Evolutionary conservation across 2,888 invertebrate species (phyloP).

Genomic region (Microctonus brassicae): DNA sequence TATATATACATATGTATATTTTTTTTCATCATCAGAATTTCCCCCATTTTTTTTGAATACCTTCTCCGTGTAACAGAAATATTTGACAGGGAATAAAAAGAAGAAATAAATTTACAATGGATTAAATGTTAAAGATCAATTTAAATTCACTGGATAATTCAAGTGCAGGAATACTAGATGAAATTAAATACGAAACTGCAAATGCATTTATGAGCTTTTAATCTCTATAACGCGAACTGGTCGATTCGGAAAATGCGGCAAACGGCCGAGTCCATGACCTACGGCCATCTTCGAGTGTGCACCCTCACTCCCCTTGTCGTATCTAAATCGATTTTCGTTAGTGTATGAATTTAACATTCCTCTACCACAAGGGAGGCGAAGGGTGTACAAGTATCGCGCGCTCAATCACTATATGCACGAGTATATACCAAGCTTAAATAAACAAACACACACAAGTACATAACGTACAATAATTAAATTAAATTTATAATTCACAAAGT

Average conservation of each 20-base stretch:
- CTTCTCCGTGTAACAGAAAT: too few relatives aligned
- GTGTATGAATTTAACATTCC: slow-evolving; percentile 26
- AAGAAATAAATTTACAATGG: too few relatives aligned
- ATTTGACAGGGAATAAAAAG: too few relatives aligned
- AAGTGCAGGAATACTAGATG: too few relatives aligned
- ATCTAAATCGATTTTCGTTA: slow-evolving; percentile 29
- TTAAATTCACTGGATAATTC: too few relatives aligned
- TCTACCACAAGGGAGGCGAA: not conserved
- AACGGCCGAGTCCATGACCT: slow-evolving; percentile 36
- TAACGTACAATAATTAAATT: too few relatives aligned
- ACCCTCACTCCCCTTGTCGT: slow-evolving; percentile 7
- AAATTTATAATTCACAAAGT: too few relatives aligned
- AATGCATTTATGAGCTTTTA: slow-evolving; percentile 1
- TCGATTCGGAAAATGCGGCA: slow-evolving; percentile 14
- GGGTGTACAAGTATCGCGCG: not conserved
- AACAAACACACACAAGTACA: not conserved
- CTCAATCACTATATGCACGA: not conserved
- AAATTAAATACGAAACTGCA: too few relatives aligned
- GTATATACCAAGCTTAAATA: not conserved
- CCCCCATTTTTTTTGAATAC: too few relatives aligned
- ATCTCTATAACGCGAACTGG: not conserved
- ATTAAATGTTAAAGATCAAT: too few relatives aligned
- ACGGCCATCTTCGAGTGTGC: slow-evolving; percentile 36
- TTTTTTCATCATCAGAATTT: too few relatives aligned
- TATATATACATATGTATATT: too few relatives aligned